These are phyloP conservation scores for Leptura quadrifasciata DNA, from an alignment of 2,888 invertebrate species.

Conservation along the genomic window DNA sequence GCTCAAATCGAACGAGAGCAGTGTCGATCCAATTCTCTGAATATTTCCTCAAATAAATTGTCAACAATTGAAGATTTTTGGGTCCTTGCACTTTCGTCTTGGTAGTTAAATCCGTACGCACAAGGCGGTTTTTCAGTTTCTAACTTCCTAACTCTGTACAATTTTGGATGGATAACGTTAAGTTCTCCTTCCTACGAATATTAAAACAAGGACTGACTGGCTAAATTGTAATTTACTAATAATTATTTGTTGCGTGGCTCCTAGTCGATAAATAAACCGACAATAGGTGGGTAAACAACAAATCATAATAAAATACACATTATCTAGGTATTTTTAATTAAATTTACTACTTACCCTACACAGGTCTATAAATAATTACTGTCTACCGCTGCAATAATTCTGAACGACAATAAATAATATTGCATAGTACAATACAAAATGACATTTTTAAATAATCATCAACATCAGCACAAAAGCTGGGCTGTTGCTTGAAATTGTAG, in stretches of 20 bases:
- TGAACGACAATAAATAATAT: conserved; percentile 33
- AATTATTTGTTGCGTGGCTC: conserved; percentile 2
- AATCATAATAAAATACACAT: conserved; percentile 25
- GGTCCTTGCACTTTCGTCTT: too few species aligned
- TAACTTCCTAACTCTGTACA: too few species aligned
- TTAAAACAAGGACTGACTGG: too few species aligned
- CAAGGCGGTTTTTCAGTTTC: too few species aligned
- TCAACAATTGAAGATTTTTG: too few species aligned
- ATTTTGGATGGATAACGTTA: too few species aligned
- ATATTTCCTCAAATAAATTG: too few species aligned
- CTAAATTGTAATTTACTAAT: background rate
- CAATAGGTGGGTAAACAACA: conserved; percentile 16
- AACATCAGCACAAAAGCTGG: conserved; percentile 24
- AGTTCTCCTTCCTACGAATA: too few species aligned
- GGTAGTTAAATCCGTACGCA: too few species aligned
- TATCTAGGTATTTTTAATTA: conserved; percentile 34
- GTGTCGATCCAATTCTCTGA: too few species aligned
- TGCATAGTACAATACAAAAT: conserved; percentile 33
- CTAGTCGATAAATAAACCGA: conserved; percentile 16
- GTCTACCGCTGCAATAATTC: conserved; percentile 32
- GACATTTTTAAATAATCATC: conserved; percentile 41
- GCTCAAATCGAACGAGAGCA: too few species aligned
- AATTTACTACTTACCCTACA: conserved; percentile 36
- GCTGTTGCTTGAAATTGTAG: conserved; percentile 38
- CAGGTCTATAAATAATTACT: conserved; percentile 40